Evolutionary conservation across 53 echinoderm and acorn worm species (phyloP).

Genomic region (Glandiceps talaboti): DNA sequence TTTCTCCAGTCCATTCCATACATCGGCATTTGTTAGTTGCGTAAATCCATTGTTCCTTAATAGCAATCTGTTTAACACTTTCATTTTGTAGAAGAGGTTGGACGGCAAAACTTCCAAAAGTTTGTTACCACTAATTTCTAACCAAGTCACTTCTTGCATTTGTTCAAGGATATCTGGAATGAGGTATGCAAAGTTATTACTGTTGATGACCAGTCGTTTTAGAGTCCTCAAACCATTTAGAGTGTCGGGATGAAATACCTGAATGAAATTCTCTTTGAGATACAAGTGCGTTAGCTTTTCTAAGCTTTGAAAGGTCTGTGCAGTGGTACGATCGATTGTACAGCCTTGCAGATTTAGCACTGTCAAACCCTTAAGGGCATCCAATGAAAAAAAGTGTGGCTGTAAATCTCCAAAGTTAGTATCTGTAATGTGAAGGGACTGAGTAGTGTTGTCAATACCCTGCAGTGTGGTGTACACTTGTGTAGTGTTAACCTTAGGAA

Average conservation of each 20-base stretch:
- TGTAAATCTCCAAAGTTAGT: too few species aligned
- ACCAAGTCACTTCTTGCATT: not conserved
- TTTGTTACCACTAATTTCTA: not conserved
- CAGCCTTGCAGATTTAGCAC: not conserved
- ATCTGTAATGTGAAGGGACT: too few species aligned
- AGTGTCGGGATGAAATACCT: not conserved
- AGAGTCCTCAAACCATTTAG: not conserved
- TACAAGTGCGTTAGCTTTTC: not conserved
- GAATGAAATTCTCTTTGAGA: not conserved
- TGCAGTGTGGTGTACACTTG: too few species aligned
- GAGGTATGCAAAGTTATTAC: not conserved
- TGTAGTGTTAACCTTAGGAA: too few species aligned
- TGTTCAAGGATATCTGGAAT: not conserved
- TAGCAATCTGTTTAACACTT: not conserved
- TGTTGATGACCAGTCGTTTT: not conserved
- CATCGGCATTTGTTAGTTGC: not conserved
- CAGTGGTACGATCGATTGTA: not conserved
- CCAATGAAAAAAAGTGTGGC: too few species aligned
- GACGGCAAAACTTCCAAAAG: not conserved
- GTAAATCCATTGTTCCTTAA: not conserved
- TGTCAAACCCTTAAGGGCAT: too few species aligned
- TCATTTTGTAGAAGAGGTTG: not conserved
- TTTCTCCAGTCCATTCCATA: not conserved
- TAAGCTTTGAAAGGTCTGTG: not conserved
- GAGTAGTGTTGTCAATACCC: too few species aligned